Evolutionary conservation across 2,113 vertebrate genomes (phyloP).

Genomic region (Pedionomus torquatus): DNA sequence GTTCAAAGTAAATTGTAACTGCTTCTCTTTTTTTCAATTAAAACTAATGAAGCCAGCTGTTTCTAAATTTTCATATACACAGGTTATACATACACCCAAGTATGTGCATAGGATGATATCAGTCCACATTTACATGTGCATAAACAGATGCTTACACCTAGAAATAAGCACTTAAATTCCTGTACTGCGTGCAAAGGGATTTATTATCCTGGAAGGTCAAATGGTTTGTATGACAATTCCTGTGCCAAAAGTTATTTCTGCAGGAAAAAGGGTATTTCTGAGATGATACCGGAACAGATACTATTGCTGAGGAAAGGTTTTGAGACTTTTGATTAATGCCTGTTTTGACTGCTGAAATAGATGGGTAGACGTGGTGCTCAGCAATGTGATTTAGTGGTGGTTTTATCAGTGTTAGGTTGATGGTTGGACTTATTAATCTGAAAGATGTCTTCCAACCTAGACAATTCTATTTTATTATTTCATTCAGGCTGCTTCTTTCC

Average conservation of each 20-base stretch:
- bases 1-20: neutral
- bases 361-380: neutral
- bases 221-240: neutral
- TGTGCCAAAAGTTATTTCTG: neutral
- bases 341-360: neutral
- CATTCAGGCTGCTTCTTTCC: neutral
- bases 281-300: neutral
- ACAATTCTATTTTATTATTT: neutral
- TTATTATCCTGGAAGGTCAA: neutral
- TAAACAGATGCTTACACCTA: neutral
- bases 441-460: neutral
- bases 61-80: neutral
- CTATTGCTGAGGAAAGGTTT: neutral
- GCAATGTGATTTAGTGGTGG: neutral
- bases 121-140: neutral
- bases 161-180: neutral
- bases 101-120: neutral
- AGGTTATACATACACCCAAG: neutral
- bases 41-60: neutral
- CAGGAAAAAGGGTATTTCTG: neutral
- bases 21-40: neutral
- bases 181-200: neutral
- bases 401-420: neutral
- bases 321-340: neutral
- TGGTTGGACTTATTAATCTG: neutral